phyloP scores from a whole-genome alignment of 2,797 vertebrate species.

The Crenuchus spilurus region DNA sequence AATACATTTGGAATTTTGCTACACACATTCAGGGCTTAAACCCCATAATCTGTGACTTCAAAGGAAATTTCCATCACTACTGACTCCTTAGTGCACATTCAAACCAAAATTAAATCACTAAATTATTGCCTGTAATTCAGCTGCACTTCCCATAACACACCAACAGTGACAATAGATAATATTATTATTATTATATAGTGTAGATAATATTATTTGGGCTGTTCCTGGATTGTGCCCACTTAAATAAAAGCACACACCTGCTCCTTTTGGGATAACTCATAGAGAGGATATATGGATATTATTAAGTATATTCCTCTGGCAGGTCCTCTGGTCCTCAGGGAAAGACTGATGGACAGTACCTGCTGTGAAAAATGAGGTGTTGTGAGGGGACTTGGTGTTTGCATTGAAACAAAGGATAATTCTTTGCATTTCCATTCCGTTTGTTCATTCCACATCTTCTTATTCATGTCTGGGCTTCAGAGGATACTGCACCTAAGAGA shows the following conservation, averaged over 20 bases:
- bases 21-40: too few relatives aligned
- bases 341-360: conserved; percentile 5
- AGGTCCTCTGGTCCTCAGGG: conserved; percentile 11
- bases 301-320: background rate
- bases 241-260: background rate
- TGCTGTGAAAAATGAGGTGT: conserved; percentile 17
- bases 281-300: background rate
- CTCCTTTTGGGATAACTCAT: conserved; percentile 51
- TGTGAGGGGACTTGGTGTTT: conserved; percentile 2
- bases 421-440: conserved; percentile 12
- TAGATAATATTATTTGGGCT: background rate
- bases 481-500: conserved; percentile 14
- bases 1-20: too few relatives aligned
- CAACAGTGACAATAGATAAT: too few relatives aligned
- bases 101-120: too few relatives aligned
- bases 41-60: too few relatives aligned
- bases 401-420: conserved; percentile 37
- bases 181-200: too few relatives aligned
- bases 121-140: background rate
- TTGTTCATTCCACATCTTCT: conserved; percentile 15
- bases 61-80: too few relatives aligned
- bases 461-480: conserved; percentile 16
- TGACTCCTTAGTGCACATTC: too few relatives aligned
- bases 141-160: too few relatives aligned
- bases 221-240: background rate